These are phyloP conservation scores for Aradus depressus DNA, from an alignment of 2,888 invertebrate genomes.

Conservation along the genomic window DNA sequence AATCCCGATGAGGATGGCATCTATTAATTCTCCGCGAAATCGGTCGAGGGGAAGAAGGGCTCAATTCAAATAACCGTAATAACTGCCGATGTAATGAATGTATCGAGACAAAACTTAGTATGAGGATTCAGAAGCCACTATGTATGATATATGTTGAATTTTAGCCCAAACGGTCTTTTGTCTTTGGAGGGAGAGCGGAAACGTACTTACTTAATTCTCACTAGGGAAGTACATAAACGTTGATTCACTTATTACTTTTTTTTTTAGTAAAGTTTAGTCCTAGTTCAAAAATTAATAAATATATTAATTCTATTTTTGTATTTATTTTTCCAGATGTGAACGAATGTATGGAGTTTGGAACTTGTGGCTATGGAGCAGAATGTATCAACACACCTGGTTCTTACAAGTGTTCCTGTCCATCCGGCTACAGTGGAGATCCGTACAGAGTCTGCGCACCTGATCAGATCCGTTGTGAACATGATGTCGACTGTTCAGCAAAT, in stretches of 20 bases:
- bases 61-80: too few relatives aligned
- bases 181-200: neutral
- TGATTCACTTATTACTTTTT: neutral
- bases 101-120: too few relatives aligned
- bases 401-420: constrained; percentile 68
- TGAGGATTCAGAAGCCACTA: too few relatives aligned
- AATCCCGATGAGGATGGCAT: too few relatives aligned
- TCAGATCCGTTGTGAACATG: constrained; percentile 68
- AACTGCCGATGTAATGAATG: too few relatives aligned
- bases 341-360: constrained; percentile 33
- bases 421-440: constrained; percentile 69
- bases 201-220: neutral
- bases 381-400: constrained; percentile 71
- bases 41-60: too few relatives aligned
- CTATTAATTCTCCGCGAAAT: too few relatives aligned
- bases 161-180: neutral
- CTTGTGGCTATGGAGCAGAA: constrained; percentile 78
- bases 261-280: neutral
- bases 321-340: constrained; percentile 27
- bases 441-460: constrained; percentile 69
- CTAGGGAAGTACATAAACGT: neutral
- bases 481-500: constrained; percentile 72
- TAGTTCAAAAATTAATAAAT: too few relatives aligned
- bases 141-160: neutral
- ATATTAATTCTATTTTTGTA: neutral